Conservation (phyloP, 2,888 invertebrate genomes). For the Lordiphosa andalusiaca region DNA sequence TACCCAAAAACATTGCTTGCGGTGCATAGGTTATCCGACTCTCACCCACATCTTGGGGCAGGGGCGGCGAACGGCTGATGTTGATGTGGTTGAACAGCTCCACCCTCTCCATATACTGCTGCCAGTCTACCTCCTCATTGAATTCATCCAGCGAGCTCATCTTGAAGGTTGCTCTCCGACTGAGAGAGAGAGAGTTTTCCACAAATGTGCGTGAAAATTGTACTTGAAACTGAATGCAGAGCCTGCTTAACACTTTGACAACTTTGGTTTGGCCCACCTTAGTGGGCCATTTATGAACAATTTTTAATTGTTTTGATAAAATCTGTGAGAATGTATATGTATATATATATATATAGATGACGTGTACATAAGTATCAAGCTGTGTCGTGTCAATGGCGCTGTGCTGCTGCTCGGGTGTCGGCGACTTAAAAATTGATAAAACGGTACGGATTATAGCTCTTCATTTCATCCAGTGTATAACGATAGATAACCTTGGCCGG, state of each 20-base stretch:
- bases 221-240: too few relatives aligned
- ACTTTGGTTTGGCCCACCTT: slow-evolving; percentile 3
- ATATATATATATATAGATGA: slow-evolving; percentile 15
- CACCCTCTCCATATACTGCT: too few relatives aligned
- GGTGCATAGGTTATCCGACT: too few relatives aligned
- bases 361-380: slow-evolving; percentile 1
- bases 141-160: too few relatives aligned
- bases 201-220: too few relatives aligned
- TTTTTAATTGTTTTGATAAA: slow-evolving; percentile 35
- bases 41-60: too few relatives aligned
- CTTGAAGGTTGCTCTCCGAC: too few relatives aligned
- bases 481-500: slow-evolving; percentile 45
- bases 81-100: too few relatives aligned
- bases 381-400: not conserved
- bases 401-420: slow-evolving; percentile 11
- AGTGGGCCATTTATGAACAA: slow-evolving; percentile 48
- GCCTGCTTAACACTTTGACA: not conserved
- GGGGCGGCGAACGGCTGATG: too few relatives aligned
- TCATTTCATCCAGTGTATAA: slow-evolving; percentile 67
- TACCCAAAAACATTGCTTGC: too few relatives aligned
- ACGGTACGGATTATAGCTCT: slow-evolving; percentile 64
- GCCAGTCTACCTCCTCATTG: too few relatives aligned
- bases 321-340: not conserved
- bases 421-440: slow-evolving; percentile 45
- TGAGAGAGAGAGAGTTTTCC: too few relatives aligned